These are phyloP conservation scores for Mergus octosetaceus DNA, from an alignment of 2,797 vertebrate species.

Conservation along the genomic window DNA sequence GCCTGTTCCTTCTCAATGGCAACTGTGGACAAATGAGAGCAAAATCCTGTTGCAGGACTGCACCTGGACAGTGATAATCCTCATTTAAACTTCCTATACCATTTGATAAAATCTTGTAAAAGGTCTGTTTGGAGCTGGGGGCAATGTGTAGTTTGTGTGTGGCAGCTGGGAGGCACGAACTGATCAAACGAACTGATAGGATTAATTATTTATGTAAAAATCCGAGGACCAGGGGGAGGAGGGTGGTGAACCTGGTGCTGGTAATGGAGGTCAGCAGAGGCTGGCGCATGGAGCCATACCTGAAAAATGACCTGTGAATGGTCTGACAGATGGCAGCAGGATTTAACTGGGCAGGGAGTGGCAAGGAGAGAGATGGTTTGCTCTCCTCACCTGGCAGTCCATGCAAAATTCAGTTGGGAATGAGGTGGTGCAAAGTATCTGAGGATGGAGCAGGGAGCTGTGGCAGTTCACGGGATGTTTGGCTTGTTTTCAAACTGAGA, in stretches of 20 bases:
- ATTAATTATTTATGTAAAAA: neutral
- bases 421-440: neutral
- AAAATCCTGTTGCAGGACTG: neutral
- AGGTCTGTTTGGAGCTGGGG: neutral
- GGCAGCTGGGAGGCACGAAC: neutral
- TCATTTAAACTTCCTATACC: neutral
- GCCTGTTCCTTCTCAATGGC: neutral
- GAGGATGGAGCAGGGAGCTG: neutral
- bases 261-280: neutral
- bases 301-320: neutral
- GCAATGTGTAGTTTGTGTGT: neutral
- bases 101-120: neutral
- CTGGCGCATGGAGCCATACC: accelerated
- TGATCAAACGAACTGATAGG: neutral
- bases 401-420: neutral
- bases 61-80: neutral
- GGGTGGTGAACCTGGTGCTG: neutral
- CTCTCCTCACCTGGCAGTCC: neutral
- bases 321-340: neutral
- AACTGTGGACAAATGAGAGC: neutral
- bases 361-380: neutral
- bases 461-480: neutral
- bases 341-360: neutral
- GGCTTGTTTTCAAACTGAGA: neutral
- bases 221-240: neutral